phyloP scores from a whole-genome alignment of 1,140 invertebrate species.

The Heliconius himera region DNA sequence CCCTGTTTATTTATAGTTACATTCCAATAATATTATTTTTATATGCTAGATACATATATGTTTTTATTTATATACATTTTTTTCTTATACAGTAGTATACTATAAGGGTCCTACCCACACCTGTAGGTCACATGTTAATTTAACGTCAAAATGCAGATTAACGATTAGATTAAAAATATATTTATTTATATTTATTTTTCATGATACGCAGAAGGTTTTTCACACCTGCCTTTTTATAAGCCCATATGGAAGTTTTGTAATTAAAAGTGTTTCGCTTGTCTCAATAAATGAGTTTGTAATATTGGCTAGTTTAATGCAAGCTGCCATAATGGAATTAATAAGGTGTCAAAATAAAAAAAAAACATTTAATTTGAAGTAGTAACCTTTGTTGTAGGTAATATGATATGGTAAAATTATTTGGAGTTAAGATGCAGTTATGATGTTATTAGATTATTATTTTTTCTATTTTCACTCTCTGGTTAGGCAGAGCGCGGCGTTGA shows the following conservation, averaged over 20 bases:
- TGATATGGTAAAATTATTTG: too few species aligned
- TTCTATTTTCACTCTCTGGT: too few species aligned
- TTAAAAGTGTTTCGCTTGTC: slow-evolving; percentile 5
- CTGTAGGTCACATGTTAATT: slow-evolving; percentile 13
- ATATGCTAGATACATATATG: too few species aligned
- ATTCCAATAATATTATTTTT: too few species aligned
- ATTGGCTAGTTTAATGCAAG: background rate
- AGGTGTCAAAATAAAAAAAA: background rate
- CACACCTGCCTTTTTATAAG: background rate
- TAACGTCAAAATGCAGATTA: slow-evolving; percentile 4
- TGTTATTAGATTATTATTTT: too few species aligned
- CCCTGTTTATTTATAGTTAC: too few species aligned
- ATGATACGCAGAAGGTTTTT: background rate
- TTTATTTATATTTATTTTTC: slow-evolving; percentile 4
- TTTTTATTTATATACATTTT: background rate
- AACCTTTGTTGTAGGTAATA: too few species aligned
- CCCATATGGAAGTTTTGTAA: slow-evolving; percentile 5
- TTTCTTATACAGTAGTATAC: background rate
- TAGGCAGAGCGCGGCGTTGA: too few species aligned
- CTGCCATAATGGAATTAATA: background rate
- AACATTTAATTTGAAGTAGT: background rate
- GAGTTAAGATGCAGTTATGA: too few species aligned
- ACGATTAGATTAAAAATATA: slow-evolving; percentile 8
- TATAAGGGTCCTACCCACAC: background rate
- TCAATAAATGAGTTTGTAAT: background rate